Evolutionary conservation across 2,113 vertebrate species (phyloP), one percentile per base, ranked within the genome.

Genomic region (Myxocyprinus asiaticus): DNA sequence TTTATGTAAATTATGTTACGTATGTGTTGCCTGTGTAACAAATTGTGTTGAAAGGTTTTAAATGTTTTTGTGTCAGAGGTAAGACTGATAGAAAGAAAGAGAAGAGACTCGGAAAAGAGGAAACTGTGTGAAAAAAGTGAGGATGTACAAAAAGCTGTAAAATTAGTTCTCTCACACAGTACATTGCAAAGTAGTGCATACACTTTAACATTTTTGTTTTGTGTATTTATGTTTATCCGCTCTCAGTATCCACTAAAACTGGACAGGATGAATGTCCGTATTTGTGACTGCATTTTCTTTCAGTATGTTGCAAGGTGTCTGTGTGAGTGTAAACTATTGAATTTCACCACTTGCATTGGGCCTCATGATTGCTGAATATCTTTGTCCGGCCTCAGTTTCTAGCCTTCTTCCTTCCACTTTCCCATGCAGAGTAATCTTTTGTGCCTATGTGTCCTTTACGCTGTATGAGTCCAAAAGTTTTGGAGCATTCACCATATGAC

Each of bases 221-320:
- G 3, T 43, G 2, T 53, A 12, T 51, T 42, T 9, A 7, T 42
- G 9, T 9, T 51, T 9, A 10, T 9, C 9, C 8, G 3, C 8
- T 53, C 10, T 4, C 50, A 53, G 3, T 10, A 10, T 74, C 15
- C 45, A 48, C 45, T 62, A 10, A 33, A 62, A 33, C 47, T 10
- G 17, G 22, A 15, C 58, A 33, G n/a, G 15, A 74, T 33, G 5
- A 10, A 10, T 48, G 44, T 48, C 7, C 22, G 47, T 12, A 15
- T 69, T 17, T 61, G n/a, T 17, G 6, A 12, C 51, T 11, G 33
- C 11, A 70, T 0, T 4, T 69, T 7, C 59, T 4, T 17, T 17
- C 8, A 47, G 43, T 10, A 47, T 62, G 56, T 61, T 62, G 71
- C 58, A 74, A 62, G 10, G 58, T 62, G 58, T 74, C 15, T 12